Conservation (phyloP, 2,888 invertebrate species). For the Nycteola revayana region DNA sequence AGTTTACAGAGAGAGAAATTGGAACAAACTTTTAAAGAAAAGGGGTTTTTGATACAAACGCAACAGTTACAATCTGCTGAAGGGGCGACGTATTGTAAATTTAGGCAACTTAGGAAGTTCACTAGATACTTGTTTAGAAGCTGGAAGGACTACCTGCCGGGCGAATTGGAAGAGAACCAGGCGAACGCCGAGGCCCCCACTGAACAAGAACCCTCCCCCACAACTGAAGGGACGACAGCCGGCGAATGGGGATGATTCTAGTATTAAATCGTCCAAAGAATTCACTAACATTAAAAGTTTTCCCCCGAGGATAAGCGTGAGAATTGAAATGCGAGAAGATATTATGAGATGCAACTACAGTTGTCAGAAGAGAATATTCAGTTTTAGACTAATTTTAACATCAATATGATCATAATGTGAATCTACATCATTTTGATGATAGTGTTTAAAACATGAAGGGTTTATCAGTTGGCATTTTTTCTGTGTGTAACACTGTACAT, state of each 20-base stretch:
- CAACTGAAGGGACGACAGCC: constrained; percentile 32
- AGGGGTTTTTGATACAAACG: constrained; percentile 95
- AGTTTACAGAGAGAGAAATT: constrained; percentile 93
- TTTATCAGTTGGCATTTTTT: too few relatives aligned
- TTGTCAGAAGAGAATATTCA: too few relatives aligned
- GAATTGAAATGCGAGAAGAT: too few relatives aligned
- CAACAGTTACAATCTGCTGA: constrained; percentile 96
- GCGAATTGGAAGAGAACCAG: constrained; percentile 80
- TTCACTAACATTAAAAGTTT: too few relatives aligned
- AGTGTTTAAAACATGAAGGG: too few relatives aligned
- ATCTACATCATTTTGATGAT: too few relatives aligned
- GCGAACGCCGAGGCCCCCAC: constrained; percentile 14
- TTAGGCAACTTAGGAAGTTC: constrained; percentile 93
- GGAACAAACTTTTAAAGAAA: constrained; percentile 95
- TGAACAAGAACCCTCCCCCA: constrained; percentile 18
- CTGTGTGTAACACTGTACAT: too few relatives aligned
- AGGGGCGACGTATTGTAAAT: constrained; percentile 96
- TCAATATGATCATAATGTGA: too few relatives aligned
- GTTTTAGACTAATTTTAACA: too few relatives aligned
- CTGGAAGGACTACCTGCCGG: constrained; percentile 96
- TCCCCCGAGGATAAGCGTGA: too few relatives aligned
- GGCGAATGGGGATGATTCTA: constrained; percentile 53
- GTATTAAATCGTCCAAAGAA: neutral
- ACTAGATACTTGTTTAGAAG: constrained; percentile 95
- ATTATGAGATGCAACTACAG: too few relatives aligned